phyloP scores from a whole-genome alignment of 1,140 invertebrate species.

The Drosophila nikananu region DNA sequence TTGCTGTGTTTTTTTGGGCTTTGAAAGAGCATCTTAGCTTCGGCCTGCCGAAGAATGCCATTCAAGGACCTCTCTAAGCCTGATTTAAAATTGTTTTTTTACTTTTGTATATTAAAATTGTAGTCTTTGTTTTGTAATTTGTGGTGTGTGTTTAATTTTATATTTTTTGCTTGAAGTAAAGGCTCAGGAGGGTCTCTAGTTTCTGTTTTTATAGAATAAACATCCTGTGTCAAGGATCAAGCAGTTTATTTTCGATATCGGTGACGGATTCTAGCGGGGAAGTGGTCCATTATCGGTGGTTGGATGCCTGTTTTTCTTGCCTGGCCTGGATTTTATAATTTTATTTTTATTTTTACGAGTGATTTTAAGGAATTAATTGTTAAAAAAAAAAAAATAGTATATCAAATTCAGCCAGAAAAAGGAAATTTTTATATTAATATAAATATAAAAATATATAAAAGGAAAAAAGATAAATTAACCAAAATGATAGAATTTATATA shows the following conservation, averaged over 20 bases:
- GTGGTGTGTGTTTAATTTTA: background rate
- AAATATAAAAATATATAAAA: too few relatives aligned
- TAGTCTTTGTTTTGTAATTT: conserved; percentile 53
- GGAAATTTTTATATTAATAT: too few relatives aligned
- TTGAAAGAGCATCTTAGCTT: conserved; percentile 62
- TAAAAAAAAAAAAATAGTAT: too few relatives aligned
- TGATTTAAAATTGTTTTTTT: conserved; percentile 30
- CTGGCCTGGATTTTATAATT: conserved; percentile 15
- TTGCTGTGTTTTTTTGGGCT: conserved; percentile 11
- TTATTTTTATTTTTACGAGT: background rate
- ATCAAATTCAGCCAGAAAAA: background rate
- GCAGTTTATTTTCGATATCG: conserved; percentile 11
- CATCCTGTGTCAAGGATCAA: conserved; percentile 11
- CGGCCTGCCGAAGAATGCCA: conserved; percentile 73
- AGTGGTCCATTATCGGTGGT: conserved; percentile 57
- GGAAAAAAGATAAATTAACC: too few relatives aligned
- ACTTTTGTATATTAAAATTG: conserved; percentile 49
- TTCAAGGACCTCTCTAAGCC: conserved; percentile 29
- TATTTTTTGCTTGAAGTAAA: conserved; percentile 32
- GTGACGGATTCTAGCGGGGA: conserved; percentile 23
- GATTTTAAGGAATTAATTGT: background rate
- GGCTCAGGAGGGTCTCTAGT: conserved; percentile 42
- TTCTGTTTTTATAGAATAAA: conserved; percentile 13
- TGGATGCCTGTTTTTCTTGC: conserved; percentile 40
- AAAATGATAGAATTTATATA: too few relatives aligned